phyloP scores from a whole-genome alignment of 2,797 vertebrate genomes.

The Tokudaia muenninki region DNA sequence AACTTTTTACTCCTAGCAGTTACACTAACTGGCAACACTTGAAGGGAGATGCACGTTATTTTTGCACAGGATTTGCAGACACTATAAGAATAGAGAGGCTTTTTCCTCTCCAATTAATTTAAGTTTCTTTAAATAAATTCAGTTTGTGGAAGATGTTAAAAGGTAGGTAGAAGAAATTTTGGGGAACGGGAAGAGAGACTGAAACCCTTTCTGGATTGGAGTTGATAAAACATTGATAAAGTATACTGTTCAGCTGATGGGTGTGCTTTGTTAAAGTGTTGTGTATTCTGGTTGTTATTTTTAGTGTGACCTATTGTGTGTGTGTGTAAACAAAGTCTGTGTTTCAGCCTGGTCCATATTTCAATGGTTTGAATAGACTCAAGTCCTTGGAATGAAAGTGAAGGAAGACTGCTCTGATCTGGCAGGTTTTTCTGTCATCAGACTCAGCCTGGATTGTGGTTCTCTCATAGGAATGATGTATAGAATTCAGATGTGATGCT shows the following conservation, averaged over 20 bases:
- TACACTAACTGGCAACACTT: background rate
- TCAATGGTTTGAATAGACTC: background rate
- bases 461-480: background rate
- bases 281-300: background rate
- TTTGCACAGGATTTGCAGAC: background rate
- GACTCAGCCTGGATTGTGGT: background rate
- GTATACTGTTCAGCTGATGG: background rate
- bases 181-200: background rate
- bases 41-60: background rate
- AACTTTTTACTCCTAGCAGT: background rate
- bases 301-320: background rate
- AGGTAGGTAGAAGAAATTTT: background rate
- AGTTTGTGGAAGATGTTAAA: background rate
- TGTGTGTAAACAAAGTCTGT: background rate
- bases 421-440: background rate
- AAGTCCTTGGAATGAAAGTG: background rate
- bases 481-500: background rate
- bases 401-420: background rate
- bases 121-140: background rate
- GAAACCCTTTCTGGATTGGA: background rate
- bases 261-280: background rate
- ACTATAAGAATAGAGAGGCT: background rate
- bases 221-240: background rate
- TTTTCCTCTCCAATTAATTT: background rate
- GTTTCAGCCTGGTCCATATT: background rate